Percentiles rank a stretch among this genome's conserved stretches.
Evolutionary conservation across 2,888 invertebrate genomes (phyloP).

Genomic region (Polydesmus complanatus): DNA sequence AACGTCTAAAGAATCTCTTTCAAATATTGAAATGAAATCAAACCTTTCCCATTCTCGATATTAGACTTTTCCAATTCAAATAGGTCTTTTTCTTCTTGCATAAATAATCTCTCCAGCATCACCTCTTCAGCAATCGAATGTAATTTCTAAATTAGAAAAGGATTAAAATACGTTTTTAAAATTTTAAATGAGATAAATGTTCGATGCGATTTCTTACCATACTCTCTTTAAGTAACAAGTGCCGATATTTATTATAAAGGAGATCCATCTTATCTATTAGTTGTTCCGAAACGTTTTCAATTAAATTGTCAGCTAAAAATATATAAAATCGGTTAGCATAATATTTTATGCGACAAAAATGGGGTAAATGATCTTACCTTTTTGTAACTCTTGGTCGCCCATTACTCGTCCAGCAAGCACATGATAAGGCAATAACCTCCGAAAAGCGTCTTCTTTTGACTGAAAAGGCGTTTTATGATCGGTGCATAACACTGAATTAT

Average conservation of each 20-base stretch:
- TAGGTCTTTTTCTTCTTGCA: constrained; percentile 53
- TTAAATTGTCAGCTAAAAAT: constrained; percentile 24
- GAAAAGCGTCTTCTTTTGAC: constrained; percentile 50
- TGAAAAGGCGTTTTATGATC: constrained; percentile 55
- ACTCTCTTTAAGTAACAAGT: constrained; percentile 58
- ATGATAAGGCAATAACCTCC: constrained; percentile 59
- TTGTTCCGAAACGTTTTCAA: constrained; percentile 35
- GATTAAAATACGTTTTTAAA: not conserved
- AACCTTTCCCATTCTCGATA: constrained; percentile 29
- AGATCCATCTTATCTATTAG: constrained; percentile 53
- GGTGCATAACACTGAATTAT: constrained; percentile 55
- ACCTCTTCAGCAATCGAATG: constrained; percentile 60
- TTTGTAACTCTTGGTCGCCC: constrained; percentile 43
- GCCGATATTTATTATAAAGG: constrained; percentile 58
- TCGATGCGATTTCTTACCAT: constrained; percentile 43
- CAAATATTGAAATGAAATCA: not conserved
- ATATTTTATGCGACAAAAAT: not conserved
- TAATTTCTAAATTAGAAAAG: constrained; percentile 43
- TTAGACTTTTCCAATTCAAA: constrained; percentile 34
- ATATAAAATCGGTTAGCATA: not conserved
- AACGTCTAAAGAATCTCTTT: not conserved
- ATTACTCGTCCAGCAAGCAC: constrained; percentile 51
- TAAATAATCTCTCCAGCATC: constrained; percentile 59
- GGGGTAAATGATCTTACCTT: constrained; percentile 23
- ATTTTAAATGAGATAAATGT: not conserved